Evolutionary conservation across 2,113 vertebrate genomes (phyloP), one percentile per base, ranked within the genome.

Genomic region (Leptobrachium ailaonicum): DNA sequence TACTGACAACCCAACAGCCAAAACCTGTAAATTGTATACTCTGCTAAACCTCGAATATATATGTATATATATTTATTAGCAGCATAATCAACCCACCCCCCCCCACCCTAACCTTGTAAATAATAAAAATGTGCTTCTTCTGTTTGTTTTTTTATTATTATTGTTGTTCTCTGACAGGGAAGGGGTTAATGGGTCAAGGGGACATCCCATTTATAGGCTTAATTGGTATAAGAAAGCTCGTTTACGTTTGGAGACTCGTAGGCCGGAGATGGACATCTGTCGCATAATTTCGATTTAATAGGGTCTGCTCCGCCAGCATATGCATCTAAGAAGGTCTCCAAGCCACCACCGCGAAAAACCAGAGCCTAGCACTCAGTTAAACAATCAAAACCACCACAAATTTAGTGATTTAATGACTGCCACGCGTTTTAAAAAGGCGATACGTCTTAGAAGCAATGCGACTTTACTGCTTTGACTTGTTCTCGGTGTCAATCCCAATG

Each of bases 401-500:
- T 66, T 50, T 43, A 66, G 32, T 75, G 63, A 76, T 76, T 63
- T 32, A 76, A 76, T 67, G 64, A 54, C 40, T 20, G 67, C 45
- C 43, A 70, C 43, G 32, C 20, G 20, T 32, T 45, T 43, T 47
- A 45, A n/a, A 47, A 14, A 7, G 68, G 45, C n/a, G 6, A 1
- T 12, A 20, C 75, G 45, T 50, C 53, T 75, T 44, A 47, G 44
- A 44, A 42, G 20, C 54, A 63, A 62, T 45, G 40, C 32, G 73
- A 64, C 58, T 12, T 50, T 5, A 43, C 20, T 41, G 40, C 14
- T 45, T 75, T 75, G 4, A 75, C 32, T 47, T 60, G 50, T 66
- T 68, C 8, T 13, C 32, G 40, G 66, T 32, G 66, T 67, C 66
- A 41, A 9, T 68, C 4, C 66, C 66, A 68, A 68, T 14, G 2